Conservation (phyloP, 1,140 invertebrate genomes). For the Macrobrachium rosenbergii region DNA sequence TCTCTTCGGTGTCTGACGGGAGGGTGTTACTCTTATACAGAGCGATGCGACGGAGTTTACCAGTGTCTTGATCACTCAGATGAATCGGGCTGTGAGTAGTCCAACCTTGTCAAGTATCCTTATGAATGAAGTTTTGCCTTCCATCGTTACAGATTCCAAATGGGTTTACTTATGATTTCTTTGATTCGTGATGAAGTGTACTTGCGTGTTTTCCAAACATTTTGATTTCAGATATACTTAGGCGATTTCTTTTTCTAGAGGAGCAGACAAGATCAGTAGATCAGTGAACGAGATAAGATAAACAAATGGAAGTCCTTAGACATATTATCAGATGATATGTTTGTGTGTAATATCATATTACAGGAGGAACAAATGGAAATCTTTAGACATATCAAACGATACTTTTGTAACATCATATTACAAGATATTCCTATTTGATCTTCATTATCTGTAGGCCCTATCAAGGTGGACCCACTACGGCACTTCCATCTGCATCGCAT, state of each 20-base stretch:
- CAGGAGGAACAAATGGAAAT: too few species aligned
- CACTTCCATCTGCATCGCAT: conserved; percentile 63
- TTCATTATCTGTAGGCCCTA: conserved; percentile 39
- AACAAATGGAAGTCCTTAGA: too few species aligned
- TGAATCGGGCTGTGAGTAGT: conserved; percentile 71
- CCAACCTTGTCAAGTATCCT: conserved; percentile 14
- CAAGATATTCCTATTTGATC: background rate
- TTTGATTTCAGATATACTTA: too few species aligned
- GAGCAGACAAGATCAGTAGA: too few species aligned
- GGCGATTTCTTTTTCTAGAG: too few species aligned
- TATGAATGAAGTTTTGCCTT: background rate
- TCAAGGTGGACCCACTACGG: conserved; percentile 57
- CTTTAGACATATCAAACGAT: too few species aligned
- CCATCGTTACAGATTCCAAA: background rate
- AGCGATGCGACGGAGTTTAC: conserved; percentile 70
- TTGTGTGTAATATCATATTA: too few species aligned
- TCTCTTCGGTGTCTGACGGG: conserved; percentile 64
- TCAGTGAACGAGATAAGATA: too few species aligned
- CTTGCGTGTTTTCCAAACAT: too few species aligned
- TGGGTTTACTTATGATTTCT: background rate
- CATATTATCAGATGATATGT: too few species aligned
- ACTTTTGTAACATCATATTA: too few species aligned
- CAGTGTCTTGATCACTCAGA: conserved; percentile 71
- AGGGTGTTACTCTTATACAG: conserved; percentile 68
- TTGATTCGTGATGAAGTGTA: too few species aligned